Evolutionary conservation across 2,113 vertebrate genomes (phyloP).

Genomic region (Larimichthys polyactis): DNA sequence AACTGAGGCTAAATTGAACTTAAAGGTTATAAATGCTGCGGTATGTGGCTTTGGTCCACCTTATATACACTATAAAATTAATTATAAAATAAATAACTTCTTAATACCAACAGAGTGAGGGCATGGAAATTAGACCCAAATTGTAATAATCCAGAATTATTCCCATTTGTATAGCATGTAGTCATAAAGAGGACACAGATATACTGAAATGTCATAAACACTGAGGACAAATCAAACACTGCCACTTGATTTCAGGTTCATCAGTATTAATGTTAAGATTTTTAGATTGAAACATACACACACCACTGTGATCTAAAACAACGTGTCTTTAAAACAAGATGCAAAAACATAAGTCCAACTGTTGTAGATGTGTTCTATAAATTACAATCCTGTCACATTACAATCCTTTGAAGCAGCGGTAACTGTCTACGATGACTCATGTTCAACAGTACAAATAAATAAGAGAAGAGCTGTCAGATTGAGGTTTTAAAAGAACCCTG

Average conservation of each 20-base stretch:
- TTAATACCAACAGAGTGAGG: background rate
- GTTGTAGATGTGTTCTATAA: conserved; percentile 63
- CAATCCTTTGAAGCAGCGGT: conserved; percentile 70
- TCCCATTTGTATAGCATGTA: background rate
- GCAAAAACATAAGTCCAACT: conserved; percentile 39
- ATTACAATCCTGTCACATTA: conserved; percentile 75
- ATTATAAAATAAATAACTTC: background rate
- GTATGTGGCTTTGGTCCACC: background rate
- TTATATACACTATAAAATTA: background rate
- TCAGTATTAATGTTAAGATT: conserved; percentile 63
- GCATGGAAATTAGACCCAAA: background rate
- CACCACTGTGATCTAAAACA: conserved; percentile 38
- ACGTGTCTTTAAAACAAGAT: conserved; percentile 58
- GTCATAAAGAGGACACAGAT: background rate
- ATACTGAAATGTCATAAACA: background rate
- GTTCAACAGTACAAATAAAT: conserved; percentile 67
- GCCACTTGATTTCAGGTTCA: conserved; percentile 33
- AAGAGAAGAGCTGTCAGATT: conserved; percentile 61
- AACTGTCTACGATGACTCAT: conserved; percentile 60
- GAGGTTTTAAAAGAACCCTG: conserved; percentile 58
- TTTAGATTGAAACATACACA: conserved; percentile 54
- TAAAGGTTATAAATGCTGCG: background rate
- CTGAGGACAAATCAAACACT: conserved; percentile 16
- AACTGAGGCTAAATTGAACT: too few species aligned
- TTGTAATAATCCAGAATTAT: background rate